Conservation (phyloP, 2,113 vertebrate genomes). For the Ciconia stormi region DNA sequence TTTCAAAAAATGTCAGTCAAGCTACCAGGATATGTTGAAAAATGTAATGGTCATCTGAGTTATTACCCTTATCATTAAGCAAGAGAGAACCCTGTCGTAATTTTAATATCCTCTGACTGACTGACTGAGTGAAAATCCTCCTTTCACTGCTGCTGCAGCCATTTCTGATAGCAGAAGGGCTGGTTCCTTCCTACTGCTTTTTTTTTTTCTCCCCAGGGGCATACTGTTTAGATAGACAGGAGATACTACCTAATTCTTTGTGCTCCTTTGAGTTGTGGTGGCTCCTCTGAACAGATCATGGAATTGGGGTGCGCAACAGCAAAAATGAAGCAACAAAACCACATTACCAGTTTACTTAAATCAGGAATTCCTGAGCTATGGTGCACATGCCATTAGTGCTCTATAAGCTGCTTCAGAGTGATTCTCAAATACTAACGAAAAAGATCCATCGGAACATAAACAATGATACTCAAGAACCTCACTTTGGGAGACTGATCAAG, state of each 20-base stretch:
- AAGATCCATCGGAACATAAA: not conserved
- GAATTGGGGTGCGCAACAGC: not conserved
- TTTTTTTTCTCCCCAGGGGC: not conserved
- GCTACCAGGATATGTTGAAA: not conserved
- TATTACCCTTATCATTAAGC: not conserved
- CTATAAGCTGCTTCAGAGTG: not conserved
- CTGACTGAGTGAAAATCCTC: not conserved
- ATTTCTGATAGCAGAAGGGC: not conserved
- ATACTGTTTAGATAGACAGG: not conserved
- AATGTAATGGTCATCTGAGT: not conserved
- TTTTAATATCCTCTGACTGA: not conserved
- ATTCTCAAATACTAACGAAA: not conserved
- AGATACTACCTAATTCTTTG: not conserved
- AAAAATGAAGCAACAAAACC: not conserved
- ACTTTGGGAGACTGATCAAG: not conserved
- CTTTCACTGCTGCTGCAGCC: not conserved
- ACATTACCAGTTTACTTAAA: not conserved
- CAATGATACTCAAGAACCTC: not conserved
- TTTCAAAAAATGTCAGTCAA: not conserved
- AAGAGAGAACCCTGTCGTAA: not conserved
- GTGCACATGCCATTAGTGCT: not conserved
- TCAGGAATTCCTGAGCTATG: not conserved
- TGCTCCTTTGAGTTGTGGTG: not conserved
- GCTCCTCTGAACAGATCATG: not conserved
- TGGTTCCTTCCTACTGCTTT: not conserved